Base-by-base conservation (phyloP, 2,797 vertebrate species). In the Aulostomus chinensis region DNA sequence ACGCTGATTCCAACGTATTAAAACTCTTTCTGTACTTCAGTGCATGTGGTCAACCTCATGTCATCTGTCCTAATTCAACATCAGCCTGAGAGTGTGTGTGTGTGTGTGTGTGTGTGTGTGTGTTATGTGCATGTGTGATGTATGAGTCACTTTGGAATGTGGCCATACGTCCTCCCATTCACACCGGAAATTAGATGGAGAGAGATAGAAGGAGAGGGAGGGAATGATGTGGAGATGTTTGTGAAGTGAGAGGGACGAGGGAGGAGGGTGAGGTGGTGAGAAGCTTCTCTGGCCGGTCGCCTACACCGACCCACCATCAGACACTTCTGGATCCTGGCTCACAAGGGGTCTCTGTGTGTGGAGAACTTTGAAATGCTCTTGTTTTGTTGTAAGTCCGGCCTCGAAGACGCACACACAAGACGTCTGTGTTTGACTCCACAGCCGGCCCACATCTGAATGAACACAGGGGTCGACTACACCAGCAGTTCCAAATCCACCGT, bases 1-100 rank as follows among this genome's bases (percentile, higher is more conserved):
- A n/a, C n/a, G n/a, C n/a, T n/a, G n/a, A n/a, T n/a, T n/a, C 21
- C 4, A 22, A 22, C 7, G 21, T 37, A 65, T 72, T 68, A 26
- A 37, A 5, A 70, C 48, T 35, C n/a, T n/a, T n/a, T n/a, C n/a
- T n/a, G n/a, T 31, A 22, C 15, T 60, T 52, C 55, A 17, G 41
- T 34, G 47, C 56, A 48, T 2, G 10, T 12, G 7, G 26, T 12
- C 24, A 24, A 40, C 51, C 51, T 20, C 49, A 45, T 55, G 34
- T 55, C 61, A 48, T 41, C 39, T 72, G 71, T 78, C 73, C 78
- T 34, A 80, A 40, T 81, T 84, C 64, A 58, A 48, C 55, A 32
- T 51, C 41, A 4, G 42, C 1, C 40, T n/a, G 5, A 21, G 12
- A 36, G 26, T 37, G 40, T 32, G 31, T 49, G 40, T 49, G 18